Base-by-base conservation (phyloP, 2,888 invertebrate genomes). In the Escarpia spicata region DNA sequence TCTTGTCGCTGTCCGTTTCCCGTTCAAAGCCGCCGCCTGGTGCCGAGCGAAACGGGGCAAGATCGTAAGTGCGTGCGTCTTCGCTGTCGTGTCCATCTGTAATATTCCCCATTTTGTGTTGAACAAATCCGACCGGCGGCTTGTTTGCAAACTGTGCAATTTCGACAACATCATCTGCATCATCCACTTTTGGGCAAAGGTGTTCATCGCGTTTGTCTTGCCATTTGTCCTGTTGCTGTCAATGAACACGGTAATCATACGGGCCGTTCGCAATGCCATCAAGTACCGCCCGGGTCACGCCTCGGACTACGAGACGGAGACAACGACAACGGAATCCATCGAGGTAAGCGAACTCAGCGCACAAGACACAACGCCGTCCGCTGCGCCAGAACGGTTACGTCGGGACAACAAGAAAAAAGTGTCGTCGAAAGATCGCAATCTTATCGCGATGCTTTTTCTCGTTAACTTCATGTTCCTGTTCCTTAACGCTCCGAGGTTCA, bases 401-500 rank as follows among this genome's bases (percentile, higher is more conserved):
- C 26, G n/a, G n/a, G 26, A 75, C 75, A 26, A 75, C 4, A 75
- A 75, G 26, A 75, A 19, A 6, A 15, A 75, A n/a, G 19, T 75
- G 26, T 75, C 26, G 4, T 15, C 75, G 75, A 75, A 75, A 75
- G 75, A 75, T 75, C 75, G 75, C 75, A 75, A 75, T 26, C 75
- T 75, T 2, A 75, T 75, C 19, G 91, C 43, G 31, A 91, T 91
- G 91, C 91, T 91, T 15, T 37, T 91, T 15, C 91, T 91, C 19
- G 91, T 91, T 15, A 91, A 15, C 37, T 91, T 91, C 91, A 91
- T 44, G 43, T 91, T 91, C 91, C 37, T 91, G 91, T 15, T 44
- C 15, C 91, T 43, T 26, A 91, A 75, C 75, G 75, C 75, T 19
- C 75, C 75, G 75, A 75, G 75, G 75, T 75, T 26, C 75, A n/a